Base-by-base conservation (phyloP, 2,888 invertebrate genomes). In the Quadroppia sp. region DNA sequence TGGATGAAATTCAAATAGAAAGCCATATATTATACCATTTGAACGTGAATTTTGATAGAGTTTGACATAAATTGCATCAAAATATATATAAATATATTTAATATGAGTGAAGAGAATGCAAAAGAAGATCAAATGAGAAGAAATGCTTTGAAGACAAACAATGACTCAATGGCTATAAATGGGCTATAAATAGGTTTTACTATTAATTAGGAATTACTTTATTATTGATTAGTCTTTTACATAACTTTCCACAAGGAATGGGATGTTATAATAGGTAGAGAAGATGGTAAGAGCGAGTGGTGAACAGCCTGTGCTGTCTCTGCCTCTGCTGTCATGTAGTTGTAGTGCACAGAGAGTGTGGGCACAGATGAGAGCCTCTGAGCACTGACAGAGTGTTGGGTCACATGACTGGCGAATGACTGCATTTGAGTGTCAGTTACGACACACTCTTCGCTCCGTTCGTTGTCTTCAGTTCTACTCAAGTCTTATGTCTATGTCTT, bases 1-100 rank as follows among this genome's bases (percentile, higher is more conserved):
- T n/a, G n/a, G n/a, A 28, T 59, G 28, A 59, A 59, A 59, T 28
- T 59, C 56, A 59, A 4, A 59, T 59, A 59, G 3, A 28, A 59
- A 59, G 56, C 28, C 56, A 59, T 59, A 59, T 59, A 28, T 59
- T 30, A 13, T 28, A 59, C 7, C 28, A 59, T 59, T 3, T 59
- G 56, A 28, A 30, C 7, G 13, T 28, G 28, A 28, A 53, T 30
- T 28, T 59, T 59, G 25, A 28, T 59, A 59, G 56, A 30, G 30
- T 25, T 28, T 59, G 56, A 59, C 56, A 59, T 59, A 59, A 59
- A 59, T 59, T 13, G 56, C 56, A 59, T 59, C 28, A 59, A 59
- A 28, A 59, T 7, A 50, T 50, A 50, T 20, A 50, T 50, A 50
- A 50, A 50, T 15, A 50, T 23, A 2, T 50, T 50, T 36, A 36